phyloP scores from a whole-genome alignment of 1,140 invertebrate species.

The Zophobas atratus region DNA sequence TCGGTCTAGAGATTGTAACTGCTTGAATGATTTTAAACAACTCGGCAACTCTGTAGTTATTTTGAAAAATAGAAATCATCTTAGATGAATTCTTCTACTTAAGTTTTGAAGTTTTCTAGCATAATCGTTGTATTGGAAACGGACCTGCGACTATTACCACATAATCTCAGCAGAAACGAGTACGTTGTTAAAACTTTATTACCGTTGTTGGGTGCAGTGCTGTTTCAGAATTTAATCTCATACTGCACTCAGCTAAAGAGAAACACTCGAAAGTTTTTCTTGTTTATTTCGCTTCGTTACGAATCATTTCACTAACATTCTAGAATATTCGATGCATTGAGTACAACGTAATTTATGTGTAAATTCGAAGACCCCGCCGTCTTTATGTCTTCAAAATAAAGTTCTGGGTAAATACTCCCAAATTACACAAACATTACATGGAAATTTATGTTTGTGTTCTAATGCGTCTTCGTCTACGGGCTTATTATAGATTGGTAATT shows the following conservation, averaged over 20 bases:
- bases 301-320: slow-evolving; percentile 18
- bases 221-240: slow-evolving; percentile 19
- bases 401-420: no score
- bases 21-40: background rate
- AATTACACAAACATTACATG: no score
- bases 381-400: no score
- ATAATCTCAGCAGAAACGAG: background rate
- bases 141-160: background rate
- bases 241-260: slow-evolving; percentile 12
- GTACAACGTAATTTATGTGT: background rate
- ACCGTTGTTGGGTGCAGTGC: background rate
- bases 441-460: no score
- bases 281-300: slow-evolving; percentile 4
- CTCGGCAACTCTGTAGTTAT: background rate
- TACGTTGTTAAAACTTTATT: slow-evolving; percentile 18
- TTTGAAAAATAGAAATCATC: no score
- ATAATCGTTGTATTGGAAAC: no score
- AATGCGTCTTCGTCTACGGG: no score
- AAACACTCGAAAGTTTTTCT: slow-evolving; percentile 15
- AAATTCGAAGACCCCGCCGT: no score
- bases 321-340: slow-evolving; percentile 3
- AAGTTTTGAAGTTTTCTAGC: no score
- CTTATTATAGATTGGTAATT: no score
- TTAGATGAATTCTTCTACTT: no score
- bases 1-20: no score